Conservation (phyloP, 2,797 vertebrate species). For the Okamejei kenojei region DNA sequence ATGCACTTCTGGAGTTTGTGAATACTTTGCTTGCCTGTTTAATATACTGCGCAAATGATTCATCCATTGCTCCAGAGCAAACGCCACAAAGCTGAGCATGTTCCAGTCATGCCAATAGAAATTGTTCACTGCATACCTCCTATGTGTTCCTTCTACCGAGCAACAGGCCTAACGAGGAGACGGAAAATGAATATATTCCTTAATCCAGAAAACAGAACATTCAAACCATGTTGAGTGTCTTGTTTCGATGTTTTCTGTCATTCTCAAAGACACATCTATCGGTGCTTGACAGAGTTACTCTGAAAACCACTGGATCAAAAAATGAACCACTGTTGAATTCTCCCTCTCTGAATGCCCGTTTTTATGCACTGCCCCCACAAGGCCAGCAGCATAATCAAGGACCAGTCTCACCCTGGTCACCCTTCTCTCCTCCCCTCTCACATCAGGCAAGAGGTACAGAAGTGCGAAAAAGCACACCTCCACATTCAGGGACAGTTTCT, state of each 20-base stretch:
- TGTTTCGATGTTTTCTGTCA: constrained; percentile 31
- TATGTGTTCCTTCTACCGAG: constrained; percentile 9
- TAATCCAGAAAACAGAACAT: constrained; percentile 26
- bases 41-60: neutral
- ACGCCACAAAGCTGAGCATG: constrained; percentile 1
- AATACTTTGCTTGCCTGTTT: neutral
- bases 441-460: too few relatives aligned
- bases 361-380: too few relatives aligned
- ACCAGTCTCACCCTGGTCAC: too few relatives aligned
- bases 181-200: constrained; percentile 18
- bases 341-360: too few relatives aligned
- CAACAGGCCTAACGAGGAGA: constrained; percentile 31
- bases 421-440: too few relatives aligned
- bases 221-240: constrained; percentile 14
- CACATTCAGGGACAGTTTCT: too few relatives aligned
- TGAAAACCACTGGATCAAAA: too few relatives aligned
- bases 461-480: too few relatives aligned
- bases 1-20: neutral
- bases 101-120: neutral
- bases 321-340: too few relatives aligned
- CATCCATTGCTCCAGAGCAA: neutral
- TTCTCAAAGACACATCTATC: constrained; percentile 29
- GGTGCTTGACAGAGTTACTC: constrained; percentile 22
- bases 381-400: too few relatives aligned
- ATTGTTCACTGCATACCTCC: neutral